phyloP scores from a whole-genome alignment of 1,140 invertebrate species.

The Hycleus cichorii region DNA sequence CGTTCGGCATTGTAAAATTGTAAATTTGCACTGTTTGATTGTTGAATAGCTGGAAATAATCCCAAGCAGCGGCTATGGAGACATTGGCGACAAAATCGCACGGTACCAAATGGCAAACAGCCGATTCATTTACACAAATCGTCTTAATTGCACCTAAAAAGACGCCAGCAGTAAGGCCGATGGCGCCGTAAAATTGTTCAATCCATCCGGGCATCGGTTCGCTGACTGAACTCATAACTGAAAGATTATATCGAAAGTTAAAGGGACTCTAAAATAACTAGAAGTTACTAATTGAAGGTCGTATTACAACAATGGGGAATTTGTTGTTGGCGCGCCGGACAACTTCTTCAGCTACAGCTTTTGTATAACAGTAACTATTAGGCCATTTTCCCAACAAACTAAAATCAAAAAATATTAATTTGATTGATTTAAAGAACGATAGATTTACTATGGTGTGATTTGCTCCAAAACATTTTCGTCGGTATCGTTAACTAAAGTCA shows the following conservation, averaged over 20 bases:
- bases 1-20: too few species aligned
- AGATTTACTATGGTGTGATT: conserved; percentile 42
- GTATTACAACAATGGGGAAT: conserved; percentile 50
- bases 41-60: conserved; percentile 25
- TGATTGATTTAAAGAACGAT: too few species aligned
- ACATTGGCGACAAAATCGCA: conserved; percentile 71
- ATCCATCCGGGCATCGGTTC: conserved; percentile 67
- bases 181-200: conserved; percentile 73
- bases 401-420: not conserved
- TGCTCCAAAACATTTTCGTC: conserved; percentile 35
- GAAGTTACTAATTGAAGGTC: conserved; percentile 51
- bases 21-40: too few species aligned
- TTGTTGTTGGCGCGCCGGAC: conserved; percentile 45
- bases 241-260: conserved; percentile 3
- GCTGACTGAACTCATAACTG: conserved; percentile 62
- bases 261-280: not conserved
- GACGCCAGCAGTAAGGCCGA: conserved; percentile 48
- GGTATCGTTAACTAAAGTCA: conserved; percentile 39
- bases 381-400: conserved; percentile 47
- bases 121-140: conserved; percentile 49
- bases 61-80: conserved; percentile 64
- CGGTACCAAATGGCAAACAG: conserved; percentile 66
- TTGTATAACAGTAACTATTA: conserved; percentile 57
- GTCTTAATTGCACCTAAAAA: conserved; percentile 60
- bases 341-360: conserved; percentile 52